Evolutionary conservation across 2,797 vertebrate genomes (phyloP), one percentile per base, ranked within the genome.

Genomic region (Artibeus jamaicensis): DNA sequence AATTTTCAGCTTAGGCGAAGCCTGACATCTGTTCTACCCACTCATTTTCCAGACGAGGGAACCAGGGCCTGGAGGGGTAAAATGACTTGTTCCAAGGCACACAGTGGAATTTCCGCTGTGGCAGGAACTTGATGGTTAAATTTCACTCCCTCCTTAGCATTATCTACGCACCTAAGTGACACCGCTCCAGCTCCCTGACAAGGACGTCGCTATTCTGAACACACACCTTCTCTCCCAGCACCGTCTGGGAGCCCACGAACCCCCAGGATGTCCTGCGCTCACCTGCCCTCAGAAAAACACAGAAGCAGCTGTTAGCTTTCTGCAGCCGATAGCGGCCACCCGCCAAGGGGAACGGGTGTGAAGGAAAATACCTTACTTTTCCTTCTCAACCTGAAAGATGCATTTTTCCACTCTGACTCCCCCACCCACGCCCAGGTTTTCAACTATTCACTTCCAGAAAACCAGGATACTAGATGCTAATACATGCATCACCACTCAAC

Each of bases 301-400:
- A 39, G 46, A 53, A 39, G 16, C 42, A 59, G 34, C 19, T 50
- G 57, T 32, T 7, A 4, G 39, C 34, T 39, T 91, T 53, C 44
- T 57, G 76, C 18, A 74, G 62, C 42, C 42, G 19, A 46, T 0
- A 24, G 19, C 26, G 82, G 92, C 77, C 9, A 3, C 21, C 37
- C 0, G 39, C 81, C 93, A 86, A 37, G 3, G 55, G 87, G 48
- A 79, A 77, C 77, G 46, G 42, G 48, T 70, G 1, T 57, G 37
- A 90, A 95, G 42, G 68, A 86, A 92, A 95, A 37, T 34, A 92
- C 26, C 78, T 57, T n/a, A 7, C 16, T 15, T 55, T 92, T 91
- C 73, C 88, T 83, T 68, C 81, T 79, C 42, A 6, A 24, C 12
- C 55, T 34, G 19, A 94, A 83, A 50, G 37, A 84, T 29, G 21